phyloP scores from a whole-genome alignment of 2,888 invertebrate genomes.

The Drosophila kanekoi region DNA sequence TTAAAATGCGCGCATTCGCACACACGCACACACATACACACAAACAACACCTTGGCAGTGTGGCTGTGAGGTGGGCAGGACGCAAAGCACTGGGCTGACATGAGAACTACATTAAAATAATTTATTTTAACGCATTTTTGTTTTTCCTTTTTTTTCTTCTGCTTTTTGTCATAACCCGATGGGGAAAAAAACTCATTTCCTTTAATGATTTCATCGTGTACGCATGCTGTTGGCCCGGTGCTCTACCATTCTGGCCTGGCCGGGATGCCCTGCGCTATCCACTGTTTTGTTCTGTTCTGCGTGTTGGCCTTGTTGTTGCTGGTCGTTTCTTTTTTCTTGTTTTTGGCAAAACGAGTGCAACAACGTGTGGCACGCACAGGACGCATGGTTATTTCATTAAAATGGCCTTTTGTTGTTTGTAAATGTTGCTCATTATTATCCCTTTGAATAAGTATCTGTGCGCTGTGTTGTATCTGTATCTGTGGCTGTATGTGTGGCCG shows the following conservation, averaged over 20 bases:
- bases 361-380: constrained; percentile 65
- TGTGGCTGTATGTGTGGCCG: constrained; percentile 30
- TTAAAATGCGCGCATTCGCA: constrained; percentile 72
- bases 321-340: constrained; percentile 9
- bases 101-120: constrained; percentile 84
- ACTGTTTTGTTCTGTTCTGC: constrained; percentile 30
- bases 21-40: constrained; percentile 36
- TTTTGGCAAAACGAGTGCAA: constrained; percentile 51
- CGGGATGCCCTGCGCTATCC: constrained; percentile 15
- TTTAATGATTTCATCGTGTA: constrained; percentile 80
- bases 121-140: constrained; percentile 81
- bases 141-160: too few relatives aligned
- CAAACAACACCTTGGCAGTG: background rate
- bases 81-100: constrained; percentile 65
- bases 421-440: constrained; percentile 79
- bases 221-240: constrained; percentile 57
- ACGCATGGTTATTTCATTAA: constrained; percentile 78
- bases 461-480: constrained; percentile 13
- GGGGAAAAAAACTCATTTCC: constrained; percentile 80
- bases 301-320: constrained; percentile 38
- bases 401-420: constrained; percentile 81
- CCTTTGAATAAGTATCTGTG: constrained; percentile 45
- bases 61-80: constrained; percentile 1
- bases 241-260: constrained; percentile 16
- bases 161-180: constrained; percentile 78